Evolutionary conservation across 92 coral and sea anemone genomes (phyloP).

Genomic region (Palythoa heliodiscus): DNA sequence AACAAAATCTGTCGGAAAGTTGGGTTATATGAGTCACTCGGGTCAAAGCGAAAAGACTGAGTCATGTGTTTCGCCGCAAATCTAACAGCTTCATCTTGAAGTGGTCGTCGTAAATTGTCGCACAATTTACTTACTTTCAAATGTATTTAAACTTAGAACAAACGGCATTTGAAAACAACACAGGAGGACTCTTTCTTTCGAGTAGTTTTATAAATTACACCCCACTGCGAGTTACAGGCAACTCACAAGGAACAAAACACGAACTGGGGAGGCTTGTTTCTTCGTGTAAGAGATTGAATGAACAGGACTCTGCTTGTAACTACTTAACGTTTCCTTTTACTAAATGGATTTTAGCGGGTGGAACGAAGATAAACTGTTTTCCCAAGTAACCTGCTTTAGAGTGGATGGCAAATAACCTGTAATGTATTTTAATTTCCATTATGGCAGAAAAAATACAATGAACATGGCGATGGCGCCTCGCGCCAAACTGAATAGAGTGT

Average conservation of each 20-base stretch:
- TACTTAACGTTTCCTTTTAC: conserved; percentile 4
- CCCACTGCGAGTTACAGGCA: conserved; percentile 60
- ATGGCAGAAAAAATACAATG: conserved; percentile 5
- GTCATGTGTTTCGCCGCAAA: neutral
- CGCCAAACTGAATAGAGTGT: conserved; percentile 26
- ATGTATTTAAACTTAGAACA: conserved; percentile 40
- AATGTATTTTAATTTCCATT: conserved; percentile 40
- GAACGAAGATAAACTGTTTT: conserved; percentile 18
- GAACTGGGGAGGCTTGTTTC: neutral
- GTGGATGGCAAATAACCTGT: conserved; percentile 36
- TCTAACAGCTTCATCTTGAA: conserved; percentile 12
- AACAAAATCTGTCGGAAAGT: conserved; percentile 7
- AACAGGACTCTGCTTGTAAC: conserved; percentile 15
- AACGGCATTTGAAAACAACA: conserved; percentile 35
- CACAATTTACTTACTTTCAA: conserved; percentile 41
- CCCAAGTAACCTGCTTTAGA: conserved; percentile 33
- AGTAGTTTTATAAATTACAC: conserved; percentile 67
- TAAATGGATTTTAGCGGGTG: conserved; percentile 40
- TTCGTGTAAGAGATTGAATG: conserved; percentile 1
- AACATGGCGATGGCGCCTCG: conserved; percentile 42
- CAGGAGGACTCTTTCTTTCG: conserved; percentile 45
- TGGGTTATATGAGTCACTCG: conserved; percentile 33
- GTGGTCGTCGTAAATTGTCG: conserved; percentile 4
- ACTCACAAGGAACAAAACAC: conserved; percentile 16
- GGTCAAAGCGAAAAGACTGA: conserved; percentile 23